These are phyloP conservation scores for Sebastes steindachneri DNA, from an alignment of 2,797 vertebrate genomes.

Conservation along the genomic window DNA sequence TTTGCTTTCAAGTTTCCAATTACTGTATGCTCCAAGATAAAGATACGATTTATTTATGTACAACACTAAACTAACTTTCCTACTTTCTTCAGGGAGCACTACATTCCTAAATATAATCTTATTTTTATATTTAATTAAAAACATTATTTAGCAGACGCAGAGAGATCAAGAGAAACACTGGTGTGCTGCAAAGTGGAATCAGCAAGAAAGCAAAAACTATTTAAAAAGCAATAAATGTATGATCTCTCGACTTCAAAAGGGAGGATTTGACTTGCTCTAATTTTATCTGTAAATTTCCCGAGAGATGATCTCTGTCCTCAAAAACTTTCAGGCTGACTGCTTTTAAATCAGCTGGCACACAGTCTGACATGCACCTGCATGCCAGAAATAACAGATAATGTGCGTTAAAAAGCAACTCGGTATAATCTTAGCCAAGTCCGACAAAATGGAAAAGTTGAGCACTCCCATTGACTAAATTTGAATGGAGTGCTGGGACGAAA, in stretches of 20 bases:
- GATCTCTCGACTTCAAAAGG: conserved; percentile 23
- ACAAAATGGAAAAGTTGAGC: conserved; percentile 1
- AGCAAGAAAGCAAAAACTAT: background rate
- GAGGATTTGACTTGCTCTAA: background rate
- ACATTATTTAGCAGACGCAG: background rate
- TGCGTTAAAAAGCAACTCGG: background rate
- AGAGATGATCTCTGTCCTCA: conserved; percentile 5
- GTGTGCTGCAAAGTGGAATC: background rate
- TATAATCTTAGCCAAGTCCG: background rate
- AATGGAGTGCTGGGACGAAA: background rate
- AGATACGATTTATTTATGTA: background rate
- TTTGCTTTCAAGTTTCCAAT: background rate
- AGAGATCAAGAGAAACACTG: background rate
- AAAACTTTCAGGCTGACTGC: conserved; percentile 3
- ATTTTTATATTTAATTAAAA: background rate
- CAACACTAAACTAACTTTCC: background rate
- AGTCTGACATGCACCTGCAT: background rate
- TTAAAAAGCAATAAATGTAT: background rate
- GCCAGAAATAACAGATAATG: conserved; percentile 14
- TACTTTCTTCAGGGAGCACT: background rate
- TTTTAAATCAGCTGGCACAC: background rate
- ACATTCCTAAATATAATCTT: background rate
- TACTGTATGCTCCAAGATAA: background rate
- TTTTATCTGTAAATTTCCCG: background rate
- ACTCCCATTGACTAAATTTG: background rate